Evolutionary conservation across 2,113 vertebrate species (phyloP).

Genomic region (Anarrhichthys ocellatus): DNA sequence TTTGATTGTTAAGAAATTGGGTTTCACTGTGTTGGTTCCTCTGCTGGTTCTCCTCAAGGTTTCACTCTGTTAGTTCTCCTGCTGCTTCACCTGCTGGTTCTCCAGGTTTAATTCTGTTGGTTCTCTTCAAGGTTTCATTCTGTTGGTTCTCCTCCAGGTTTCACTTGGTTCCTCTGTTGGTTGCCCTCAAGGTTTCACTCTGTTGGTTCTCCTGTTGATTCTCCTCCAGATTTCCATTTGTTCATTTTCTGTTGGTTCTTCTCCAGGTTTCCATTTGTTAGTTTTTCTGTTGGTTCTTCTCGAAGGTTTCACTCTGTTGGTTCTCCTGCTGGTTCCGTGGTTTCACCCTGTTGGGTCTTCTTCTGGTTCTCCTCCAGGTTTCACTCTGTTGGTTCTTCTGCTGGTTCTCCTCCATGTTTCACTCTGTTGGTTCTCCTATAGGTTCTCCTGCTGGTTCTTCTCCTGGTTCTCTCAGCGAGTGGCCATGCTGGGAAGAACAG

Average conservation of each 20-base stretch:
- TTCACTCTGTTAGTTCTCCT: background rate
- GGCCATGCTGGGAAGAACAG: conserved; percentile 50
- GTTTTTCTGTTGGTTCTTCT: no score
- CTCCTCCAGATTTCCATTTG: background rate
- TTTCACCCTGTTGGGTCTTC: background rate
- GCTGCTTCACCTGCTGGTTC: background rate
- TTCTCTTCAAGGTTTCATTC: background rate
- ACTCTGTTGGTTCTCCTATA: background rate
- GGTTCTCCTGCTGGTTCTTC: background rate
- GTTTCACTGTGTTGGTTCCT: no score
- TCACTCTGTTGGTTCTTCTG: no score
- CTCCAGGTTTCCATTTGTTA: no score
- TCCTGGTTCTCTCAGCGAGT: background rate
- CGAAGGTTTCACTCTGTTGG: no score
- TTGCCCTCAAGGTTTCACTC: background rate
- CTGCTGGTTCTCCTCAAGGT: background rate
- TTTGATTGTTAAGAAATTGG: no score
- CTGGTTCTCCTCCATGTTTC: background rate
- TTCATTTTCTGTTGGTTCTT: background rate
- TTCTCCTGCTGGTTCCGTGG: no score
- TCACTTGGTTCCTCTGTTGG: background rate
- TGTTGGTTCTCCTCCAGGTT: background rate
- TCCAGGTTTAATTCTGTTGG: background rate
- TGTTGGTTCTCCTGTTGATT: background rate
- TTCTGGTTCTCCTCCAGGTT: background rate